These are phyloP conservation scores for Anhinga anhinga DNA, from an alignment of 2,113 vertebrate species.

Conservation along the genomic window DNA sequence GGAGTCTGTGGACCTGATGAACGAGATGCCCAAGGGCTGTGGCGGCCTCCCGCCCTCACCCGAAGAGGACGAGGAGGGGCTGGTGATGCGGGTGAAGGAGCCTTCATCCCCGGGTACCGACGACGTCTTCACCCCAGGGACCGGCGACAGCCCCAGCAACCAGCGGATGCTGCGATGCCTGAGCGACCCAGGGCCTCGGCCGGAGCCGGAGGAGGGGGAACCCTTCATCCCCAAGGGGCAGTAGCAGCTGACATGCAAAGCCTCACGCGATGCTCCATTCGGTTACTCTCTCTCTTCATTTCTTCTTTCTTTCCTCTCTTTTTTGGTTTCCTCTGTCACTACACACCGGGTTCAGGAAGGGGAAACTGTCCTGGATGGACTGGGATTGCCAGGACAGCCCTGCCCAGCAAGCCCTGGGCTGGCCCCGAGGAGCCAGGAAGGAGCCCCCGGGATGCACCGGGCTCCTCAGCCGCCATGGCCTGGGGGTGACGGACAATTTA, in stretches of 20 bases:
- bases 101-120: constrained; percentile 71
- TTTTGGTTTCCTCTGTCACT: constrained; percentile 31
- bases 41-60: constrained; percentile 19
- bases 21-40: constrained; percentile 77
- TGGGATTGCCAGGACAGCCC: not conserved
- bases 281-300: constrained; percentile 8
- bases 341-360: not conserved
- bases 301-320: not conserved
- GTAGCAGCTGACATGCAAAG: not conserved
- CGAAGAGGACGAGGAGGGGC: constrained; percentile 76
- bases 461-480: not conserved
- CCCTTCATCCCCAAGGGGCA: constrained; percentile 86
- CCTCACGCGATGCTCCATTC: not conserved
- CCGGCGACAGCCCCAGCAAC: constrained; percentile 71
- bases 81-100: constrained; percentile 79
- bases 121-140: constrained; percentile 74
- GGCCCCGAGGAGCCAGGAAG: not conserved
- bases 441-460: not conserved
- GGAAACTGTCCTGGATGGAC: not conserved
- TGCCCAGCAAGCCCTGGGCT: not conserved
- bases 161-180: constrained; percentile 89
- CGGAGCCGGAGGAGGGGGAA: constrained; percentile 86
- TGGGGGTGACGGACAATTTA: not conserved
- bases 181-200: constrained; percentile 91
- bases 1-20: constrained; percentile 81